Percentiles rank a stretch among this genome's conserved stretches.
These are phyloP conservation scores for Apodemia hepburni DNA, from an alignment of 2,888 invertebrate species.

Conservation along the genomic window DNA sequence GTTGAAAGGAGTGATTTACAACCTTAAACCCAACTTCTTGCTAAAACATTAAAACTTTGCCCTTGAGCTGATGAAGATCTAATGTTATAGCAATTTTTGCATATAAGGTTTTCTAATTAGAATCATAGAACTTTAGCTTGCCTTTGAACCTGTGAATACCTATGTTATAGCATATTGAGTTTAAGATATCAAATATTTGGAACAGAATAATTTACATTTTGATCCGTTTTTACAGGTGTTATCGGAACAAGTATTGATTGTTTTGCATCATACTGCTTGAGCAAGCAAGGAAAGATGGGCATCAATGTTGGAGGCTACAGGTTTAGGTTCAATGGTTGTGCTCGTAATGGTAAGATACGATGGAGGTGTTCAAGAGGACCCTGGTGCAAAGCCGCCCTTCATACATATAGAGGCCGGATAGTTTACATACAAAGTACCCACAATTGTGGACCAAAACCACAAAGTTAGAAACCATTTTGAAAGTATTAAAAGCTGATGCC, in stretches of 20 bases:
- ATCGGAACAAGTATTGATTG: conserved; percentile 62
- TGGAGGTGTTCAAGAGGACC: conserved; percentile 72
- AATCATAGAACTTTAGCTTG: not conserved
- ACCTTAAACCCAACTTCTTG: not conserved
- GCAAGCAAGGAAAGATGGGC: conserved; percentile 75
- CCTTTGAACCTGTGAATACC: not conserved
- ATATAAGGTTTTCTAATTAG: too few relatives aligned
- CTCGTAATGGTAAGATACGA: conserved; percentile 68
- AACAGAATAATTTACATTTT: not conserved
- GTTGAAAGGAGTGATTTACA: not conserved
- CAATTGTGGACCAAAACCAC: conserved; percentile 69
- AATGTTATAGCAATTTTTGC: too few relatives aligned
- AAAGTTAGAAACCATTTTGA: conserved; percentile 29
- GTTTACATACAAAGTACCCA: conserved; percentile 71
- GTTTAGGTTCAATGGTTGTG: conserved; percentile 71
- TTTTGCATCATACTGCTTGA: conserved; percentile 72
- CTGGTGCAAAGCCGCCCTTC: conserved; percentile 72
- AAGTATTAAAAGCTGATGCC: conserved; percentile 10
- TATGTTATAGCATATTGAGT: not conserved
- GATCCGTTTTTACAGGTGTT: conserved; percentile 57
- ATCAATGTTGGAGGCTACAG: conserved; percentile 71
- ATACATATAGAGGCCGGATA: conserved; percentile 66
- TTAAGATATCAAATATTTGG: not conserved
- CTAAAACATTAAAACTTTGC: not conserved
- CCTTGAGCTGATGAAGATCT: too few relatives aligned